Evolutionary conservation across 2,797 vertebrate genomes (phyloP).

Genomic region (Lepilemur ruficaudatus): DNA sequence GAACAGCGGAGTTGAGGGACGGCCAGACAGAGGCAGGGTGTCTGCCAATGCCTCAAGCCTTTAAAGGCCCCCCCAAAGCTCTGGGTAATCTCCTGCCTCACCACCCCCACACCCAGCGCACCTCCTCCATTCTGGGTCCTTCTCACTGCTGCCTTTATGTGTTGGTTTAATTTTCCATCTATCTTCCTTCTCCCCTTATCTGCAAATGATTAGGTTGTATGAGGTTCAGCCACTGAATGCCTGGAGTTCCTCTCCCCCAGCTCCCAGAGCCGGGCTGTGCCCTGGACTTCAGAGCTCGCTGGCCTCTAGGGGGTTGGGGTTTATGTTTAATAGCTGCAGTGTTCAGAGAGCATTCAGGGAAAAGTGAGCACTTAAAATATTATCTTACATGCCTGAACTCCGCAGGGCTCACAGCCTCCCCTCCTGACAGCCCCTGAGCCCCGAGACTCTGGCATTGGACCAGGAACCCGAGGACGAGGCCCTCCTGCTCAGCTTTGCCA

Average conservation of each 20-base stretch:
- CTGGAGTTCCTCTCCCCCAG: neutral
- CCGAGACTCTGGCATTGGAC: neutral
- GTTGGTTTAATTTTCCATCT: neutral
- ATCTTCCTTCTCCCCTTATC: neutral
- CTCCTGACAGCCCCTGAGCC: neutral
- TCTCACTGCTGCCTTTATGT: neutral
- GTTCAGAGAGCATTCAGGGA: neutral
- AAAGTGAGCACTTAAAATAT: slow-evolving; percentile 33
- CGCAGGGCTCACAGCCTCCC: neutral
- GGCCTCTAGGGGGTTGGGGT: neutral
- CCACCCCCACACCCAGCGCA: too few species aligned
- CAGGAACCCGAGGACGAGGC: neutral
- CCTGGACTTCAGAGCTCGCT: neutral
- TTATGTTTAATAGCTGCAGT: neutral
- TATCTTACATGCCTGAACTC: neutral
- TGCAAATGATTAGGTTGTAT: neutral
- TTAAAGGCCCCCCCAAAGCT: neutral
- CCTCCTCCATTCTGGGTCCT: neutral
- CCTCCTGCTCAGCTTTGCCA: neutral
- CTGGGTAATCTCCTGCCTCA: neutral
- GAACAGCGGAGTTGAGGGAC: neutral
- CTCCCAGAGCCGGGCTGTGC: neutral
- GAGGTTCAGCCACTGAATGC: neutral
- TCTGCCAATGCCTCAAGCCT: neutral
- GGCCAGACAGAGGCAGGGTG: neutral